phyloP scores from a whole-genome alignment of 2,797 vertebrate species.

The Hydrolagus colliei region DNA sequence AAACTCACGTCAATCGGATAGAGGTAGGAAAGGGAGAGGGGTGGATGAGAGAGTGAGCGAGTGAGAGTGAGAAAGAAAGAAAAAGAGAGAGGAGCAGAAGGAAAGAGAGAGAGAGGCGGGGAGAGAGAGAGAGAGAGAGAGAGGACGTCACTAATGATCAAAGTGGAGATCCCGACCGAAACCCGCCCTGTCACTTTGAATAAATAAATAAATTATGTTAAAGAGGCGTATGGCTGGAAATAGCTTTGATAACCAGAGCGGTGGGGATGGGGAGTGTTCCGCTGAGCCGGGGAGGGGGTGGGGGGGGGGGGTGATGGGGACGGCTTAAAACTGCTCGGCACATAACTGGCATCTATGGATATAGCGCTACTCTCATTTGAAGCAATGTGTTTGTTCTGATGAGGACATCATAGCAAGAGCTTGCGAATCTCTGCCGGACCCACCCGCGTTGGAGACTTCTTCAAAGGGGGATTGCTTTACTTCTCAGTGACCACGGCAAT shows the following conservation, averaged over 20 bases:
- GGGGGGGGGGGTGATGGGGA: too few relatives aligned
- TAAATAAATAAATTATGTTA: conserved; percentile 32
- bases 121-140: neutral
- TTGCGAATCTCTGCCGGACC: too few relatives aligned
- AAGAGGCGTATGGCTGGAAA: conserved; percentile 23
- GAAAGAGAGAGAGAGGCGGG: neutral
- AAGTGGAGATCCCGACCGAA: conserved; percentile 26
- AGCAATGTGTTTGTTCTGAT: neutral
- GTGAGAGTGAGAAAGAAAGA: too few relatives aligned
- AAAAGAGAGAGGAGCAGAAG: too few relatives aligned
- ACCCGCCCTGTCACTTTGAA: conserved; percentile 27
- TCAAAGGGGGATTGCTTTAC: too few relatives aligned
- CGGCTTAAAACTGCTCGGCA: neutral
- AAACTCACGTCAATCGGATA: too few relatives aligned
- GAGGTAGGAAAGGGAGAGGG: too few relatives aligned
- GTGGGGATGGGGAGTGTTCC: neutral
- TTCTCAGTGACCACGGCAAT: too few relatives aligned
- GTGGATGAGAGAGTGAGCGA: too few relatives aligned
- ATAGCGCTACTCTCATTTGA: neutral
- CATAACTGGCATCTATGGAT: neutral
- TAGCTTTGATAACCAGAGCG: conserved; percentile 11
- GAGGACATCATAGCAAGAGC: neutral
- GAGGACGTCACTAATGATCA: neutral
- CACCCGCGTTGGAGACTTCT: too few relatives aligned
- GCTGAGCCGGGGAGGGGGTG: too few relatives aligned